A percentile compares a stretch with the other conserved stretches of the same genome.
Evolutionary conservation across 2,888 invertebrate species (phyloP).

Genomic region (Ectemnius cavifrons): DNA sequence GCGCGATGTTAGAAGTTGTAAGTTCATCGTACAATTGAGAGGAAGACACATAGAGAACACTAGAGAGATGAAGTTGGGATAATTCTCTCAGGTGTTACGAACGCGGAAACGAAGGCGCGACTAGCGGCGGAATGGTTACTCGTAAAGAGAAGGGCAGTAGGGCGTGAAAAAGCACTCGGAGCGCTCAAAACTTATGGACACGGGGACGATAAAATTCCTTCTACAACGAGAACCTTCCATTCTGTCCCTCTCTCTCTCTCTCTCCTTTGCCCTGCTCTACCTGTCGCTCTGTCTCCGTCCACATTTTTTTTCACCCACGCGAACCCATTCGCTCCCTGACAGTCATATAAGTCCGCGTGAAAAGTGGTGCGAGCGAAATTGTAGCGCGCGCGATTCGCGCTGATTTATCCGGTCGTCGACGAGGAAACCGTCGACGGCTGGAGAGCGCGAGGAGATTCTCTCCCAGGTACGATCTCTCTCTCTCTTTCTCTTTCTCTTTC

Average conservation of each 20-base stretch:
- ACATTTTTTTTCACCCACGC: neutral
- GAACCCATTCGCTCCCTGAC: neutral
- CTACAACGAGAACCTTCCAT: neutral
- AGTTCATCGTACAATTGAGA: too few relatives aligned
- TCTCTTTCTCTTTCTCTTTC: too few relatives aligned
- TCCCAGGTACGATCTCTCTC: too few relatives aligned
- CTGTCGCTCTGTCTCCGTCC: neutral
- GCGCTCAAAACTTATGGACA: neutral
- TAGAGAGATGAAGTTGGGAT: too few relatives aligned
- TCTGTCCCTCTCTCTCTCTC: neutral
- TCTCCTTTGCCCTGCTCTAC: neutral
- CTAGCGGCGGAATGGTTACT: neutral
- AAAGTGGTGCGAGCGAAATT: conserved; percentile 51
- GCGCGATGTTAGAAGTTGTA: too few relatives aligned
- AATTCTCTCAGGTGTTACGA: too few relatives aligned
- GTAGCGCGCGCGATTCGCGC: conserved; percentile 50
- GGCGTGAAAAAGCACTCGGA: conserved; percentile 1
- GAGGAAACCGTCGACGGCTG: conserved; percentile 31
- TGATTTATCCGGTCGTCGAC: conserved; percentile 54
- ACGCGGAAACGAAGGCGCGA: neutral
- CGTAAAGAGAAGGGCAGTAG: neutral
- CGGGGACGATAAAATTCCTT: neutral
- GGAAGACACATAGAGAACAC: too few relatives aligned
- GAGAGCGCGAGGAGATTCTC: too few relatives aligned
- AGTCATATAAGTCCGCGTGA: conserved; percentile 30